phyloP scores from a whole-genome alignment of 2,888 invertebrate genomes.

The Microchrysa polita region DNA sequence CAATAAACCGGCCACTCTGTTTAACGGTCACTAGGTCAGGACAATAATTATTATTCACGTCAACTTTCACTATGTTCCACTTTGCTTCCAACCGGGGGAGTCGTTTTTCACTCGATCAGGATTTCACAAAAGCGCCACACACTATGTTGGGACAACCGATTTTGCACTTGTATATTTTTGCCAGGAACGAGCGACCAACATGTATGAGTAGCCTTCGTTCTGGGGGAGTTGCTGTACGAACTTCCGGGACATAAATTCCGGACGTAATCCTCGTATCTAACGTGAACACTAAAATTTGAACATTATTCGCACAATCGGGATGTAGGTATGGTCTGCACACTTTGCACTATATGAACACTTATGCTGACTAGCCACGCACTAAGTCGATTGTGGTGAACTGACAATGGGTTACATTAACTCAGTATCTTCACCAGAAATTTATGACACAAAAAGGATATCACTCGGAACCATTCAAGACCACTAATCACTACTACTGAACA shows the following conservation, averaged over 20 bases:
- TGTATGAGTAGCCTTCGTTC: neutral
- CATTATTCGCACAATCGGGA: neutral
- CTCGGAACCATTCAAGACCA: neutral
- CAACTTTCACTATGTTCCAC: neutral
- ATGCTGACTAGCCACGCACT: too few species aligned
- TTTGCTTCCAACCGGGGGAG: neutral
- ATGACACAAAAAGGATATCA: neutral
- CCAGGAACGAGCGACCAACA: constrained; percentile 28
- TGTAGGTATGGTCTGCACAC: neutral
- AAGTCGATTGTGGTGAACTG: too few species aligned
- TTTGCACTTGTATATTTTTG: constrained; percentile 20
- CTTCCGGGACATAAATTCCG: constrained; percentile 40
- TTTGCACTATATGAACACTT: too few species aligned
- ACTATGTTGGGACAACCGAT: constrained; percentile 8
- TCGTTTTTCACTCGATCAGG: neutral
- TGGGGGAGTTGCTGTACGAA: constrained; percentile 18
- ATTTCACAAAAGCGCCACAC: neutral
- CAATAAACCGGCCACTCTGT: neutral
- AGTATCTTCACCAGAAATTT: too few species aligned
- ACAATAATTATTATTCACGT: neutral
- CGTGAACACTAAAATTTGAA: constrained; percentile 17
- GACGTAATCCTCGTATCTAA: constrained; percentile 42
- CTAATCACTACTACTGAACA: neutral
- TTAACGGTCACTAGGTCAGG: neutral
- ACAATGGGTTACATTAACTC: too few species aligned